These are phyloP conservation scores for Pristionchus fissidentatus DNA, from an alignment of 2,888 invertebrate species.

Conservation along the genomic window DNA sequence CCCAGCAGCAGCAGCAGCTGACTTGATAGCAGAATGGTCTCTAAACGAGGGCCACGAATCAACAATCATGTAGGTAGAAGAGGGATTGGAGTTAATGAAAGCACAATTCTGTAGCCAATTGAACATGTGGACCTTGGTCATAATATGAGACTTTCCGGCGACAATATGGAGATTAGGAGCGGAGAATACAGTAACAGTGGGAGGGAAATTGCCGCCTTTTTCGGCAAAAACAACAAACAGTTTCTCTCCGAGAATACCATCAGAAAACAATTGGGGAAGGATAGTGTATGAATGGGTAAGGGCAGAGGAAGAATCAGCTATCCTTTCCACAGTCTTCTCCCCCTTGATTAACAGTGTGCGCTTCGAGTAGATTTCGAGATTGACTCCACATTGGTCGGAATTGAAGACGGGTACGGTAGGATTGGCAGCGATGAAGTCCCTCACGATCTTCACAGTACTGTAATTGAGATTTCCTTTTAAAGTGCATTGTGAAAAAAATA, in stretches of 20 bases:
- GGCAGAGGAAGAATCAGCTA: too few relatives aligned
- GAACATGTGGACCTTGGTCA: not conserved
- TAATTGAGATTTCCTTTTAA: not conserved
- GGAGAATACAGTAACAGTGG: not conserved
- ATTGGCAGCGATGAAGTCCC: not conserved
- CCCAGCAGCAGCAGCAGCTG: not conserved
- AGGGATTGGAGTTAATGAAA: not conserved
- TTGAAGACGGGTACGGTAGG: not conserved
- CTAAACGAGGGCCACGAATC: not conserved
- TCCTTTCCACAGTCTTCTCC: too few relatives aligned
- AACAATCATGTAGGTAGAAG: not conserved
- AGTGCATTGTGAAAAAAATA: not conserved
- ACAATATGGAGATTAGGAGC: not conserved
- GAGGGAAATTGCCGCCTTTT: not conserved
- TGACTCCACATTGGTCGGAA: too few relatives aligned
- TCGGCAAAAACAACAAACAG: not conserved
- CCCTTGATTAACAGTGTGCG: too few relatives aligned
- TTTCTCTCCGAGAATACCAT: not conserved
- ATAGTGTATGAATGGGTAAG: too few relatives aligned
- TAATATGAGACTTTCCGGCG: not conserved
- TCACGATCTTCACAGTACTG: not conserved
- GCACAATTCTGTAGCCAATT: not conserved
- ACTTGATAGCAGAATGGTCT: not conserved
- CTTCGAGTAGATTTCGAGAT: too few relatives aligned
- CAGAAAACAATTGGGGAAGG: too few relatives aligned